These are phyloP conservation scores for Caradrina kadenii DNA, from an alignment of 2,888 invertebrate species.

Conservation along the genomic window DNA sequence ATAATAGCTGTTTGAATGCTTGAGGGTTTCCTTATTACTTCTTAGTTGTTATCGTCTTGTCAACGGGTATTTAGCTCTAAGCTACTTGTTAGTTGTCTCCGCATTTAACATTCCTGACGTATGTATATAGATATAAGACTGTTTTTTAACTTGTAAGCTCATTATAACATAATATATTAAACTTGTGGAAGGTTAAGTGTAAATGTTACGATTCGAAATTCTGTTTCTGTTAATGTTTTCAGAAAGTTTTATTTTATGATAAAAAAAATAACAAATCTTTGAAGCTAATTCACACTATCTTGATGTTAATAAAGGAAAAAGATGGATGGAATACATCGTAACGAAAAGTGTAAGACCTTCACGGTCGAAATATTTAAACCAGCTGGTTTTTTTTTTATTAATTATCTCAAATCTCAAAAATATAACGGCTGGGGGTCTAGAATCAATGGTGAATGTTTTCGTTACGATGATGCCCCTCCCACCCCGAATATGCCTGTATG, in stretches of 20 bases:
- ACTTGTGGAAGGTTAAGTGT: slow-evolving; percentile 1
- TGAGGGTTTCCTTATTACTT: too few species aligned
- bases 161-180: background rate
- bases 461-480: too few species aligned
- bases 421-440: too few species aligned
- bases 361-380: too few species aligned
- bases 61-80: slow-evolving; percentile 2
- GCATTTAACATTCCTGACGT: slow-evolving; percentile 34
- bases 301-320: too few species aligned
- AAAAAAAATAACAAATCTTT: background rate
- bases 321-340: too few species aligned
- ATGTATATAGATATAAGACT: slow-evolving; percentile 17
- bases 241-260: background rate
- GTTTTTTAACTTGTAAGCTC: slow-evolving; percentile 6
- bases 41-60: background rate
- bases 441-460: too few species aligned
- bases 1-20: too few species aligned
- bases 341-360: too few species aligned
- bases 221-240: background rate
- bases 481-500: too few species aligned
- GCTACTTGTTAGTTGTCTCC: slow-evolving; percentile 3
- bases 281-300: background rate
- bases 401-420: too few species aligned
- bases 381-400: too few species aligned
- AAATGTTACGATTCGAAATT: background rate